A percentile compares a stretch with the other conserved stretches of the same genome.
Evolutionary conservation across 2,797 vertebrate genomes (phyloP).

Genomic region (Myoxocephalus aenaeus): DNA sequence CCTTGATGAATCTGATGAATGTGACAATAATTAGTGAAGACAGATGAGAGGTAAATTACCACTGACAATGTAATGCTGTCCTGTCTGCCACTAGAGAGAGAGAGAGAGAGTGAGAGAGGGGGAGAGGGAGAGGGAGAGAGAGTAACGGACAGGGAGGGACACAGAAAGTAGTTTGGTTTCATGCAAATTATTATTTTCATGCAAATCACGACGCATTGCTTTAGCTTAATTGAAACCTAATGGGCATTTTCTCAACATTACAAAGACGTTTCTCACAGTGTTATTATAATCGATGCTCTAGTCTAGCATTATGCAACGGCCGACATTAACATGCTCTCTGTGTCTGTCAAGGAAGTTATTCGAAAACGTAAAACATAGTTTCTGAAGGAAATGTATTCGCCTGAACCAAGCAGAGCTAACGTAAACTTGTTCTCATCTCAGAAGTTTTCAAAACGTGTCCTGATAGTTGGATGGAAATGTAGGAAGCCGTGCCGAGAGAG

Average conservation of each 20-base stretch:
- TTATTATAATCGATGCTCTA: slow-evolving; percentile 12
- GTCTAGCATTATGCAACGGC: slow-evolving; percentile 19
- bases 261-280: slow-evolving; percentile 3
- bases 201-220: slow-evolving; percentile 62
- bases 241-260: slow-evolving; percentile 28
- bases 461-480: not conserved
- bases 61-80: slow-evolving; percentile 98
- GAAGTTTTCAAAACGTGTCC: slow-evolving; percentile 15
- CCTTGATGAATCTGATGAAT: slow-evolving; percentile 99
- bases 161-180: slow-evolving; percentile 61
- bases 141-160: slow-evolving; percentile 65
- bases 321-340: not conserved
- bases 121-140: slow-evolving; percentile 35
- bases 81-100: slow-evolving; percentile 71
- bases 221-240: slow-evolving; percentile 53
- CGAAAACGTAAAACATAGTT: not conserved
- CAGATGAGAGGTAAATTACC: slow-evolving; percentile 99
- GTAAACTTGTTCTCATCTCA: slow-evolving; percentile 5
- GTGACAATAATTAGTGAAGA: slow-evolving; percentile 99
- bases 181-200: slow-evolving; percentile 75
- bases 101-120: slow-evolving; percentile 46
- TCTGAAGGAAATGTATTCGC: not conserved
- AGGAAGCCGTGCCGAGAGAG: not conserved
- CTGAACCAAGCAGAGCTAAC: not conserved
- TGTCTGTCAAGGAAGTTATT: not conserved